Base-by-base conservation (phyloP, 2,797 vertebrate genomes). In the Rhinichthys osculus region DNA sequence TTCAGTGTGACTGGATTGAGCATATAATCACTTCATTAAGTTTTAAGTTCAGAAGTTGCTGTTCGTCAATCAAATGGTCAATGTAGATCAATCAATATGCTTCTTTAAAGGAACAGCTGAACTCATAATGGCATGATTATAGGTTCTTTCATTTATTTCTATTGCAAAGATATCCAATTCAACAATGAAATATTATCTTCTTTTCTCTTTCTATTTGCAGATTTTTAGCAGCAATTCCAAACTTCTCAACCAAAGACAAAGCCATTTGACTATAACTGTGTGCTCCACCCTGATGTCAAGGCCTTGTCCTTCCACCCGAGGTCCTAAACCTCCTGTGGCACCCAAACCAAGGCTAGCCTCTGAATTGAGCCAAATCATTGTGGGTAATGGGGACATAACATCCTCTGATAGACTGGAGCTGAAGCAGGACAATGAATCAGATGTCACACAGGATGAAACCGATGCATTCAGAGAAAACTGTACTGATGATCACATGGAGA, bases 321-420 rank as follows among this genome's bases (percentile, higher is more conserved):
- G 96, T 85, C 95, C 96, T 23, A 99, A 98, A 90, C 98, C 98
- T 93, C 96, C 96, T 57, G 96, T 98, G 1, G 96, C 97, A 86
- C 97, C 97, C 3, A 99, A 99, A 90, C 98, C 98, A 88, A 96
- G 94, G 90, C 91, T 96, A 85, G 91, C 94, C 16, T 81, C 91
- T 90, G 93, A 95, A 54, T 84, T 93, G 80, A 94, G 91, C 88
- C 90, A 94, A 71, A 95, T 92, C 89, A 95, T 93, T 69, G 94
- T 95, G 85, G 92, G 95, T 64, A 98, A 98, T 76, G 97, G 97
- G 87, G 95, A 95, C 87, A 84, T 96, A 88, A 76, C 90, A 33
- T 95, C 95, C 33, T 91, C 92, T 27, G 94, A 96, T 69, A 93
- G 90, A 83, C 42, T 82, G 69, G 94, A 96, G 17, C 87, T 92